Conservation (phyloP, 53 echinoderm and acorn worm species). For the Astropecten irregularis region DNA sequence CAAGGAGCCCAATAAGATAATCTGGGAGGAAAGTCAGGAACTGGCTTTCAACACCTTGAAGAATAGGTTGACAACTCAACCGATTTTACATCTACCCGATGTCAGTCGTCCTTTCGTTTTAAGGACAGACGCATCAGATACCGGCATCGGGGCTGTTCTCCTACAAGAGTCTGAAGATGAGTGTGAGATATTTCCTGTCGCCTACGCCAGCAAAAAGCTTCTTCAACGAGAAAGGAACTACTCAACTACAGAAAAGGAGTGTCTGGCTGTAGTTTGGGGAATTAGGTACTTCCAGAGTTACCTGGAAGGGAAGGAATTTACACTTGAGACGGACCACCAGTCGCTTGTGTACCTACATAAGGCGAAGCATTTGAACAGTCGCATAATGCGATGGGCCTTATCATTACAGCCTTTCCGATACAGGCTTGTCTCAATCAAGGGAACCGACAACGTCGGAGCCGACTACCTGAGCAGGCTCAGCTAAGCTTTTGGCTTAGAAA, state of each 20-base stretch:
- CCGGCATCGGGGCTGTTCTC: too few relatives aligned
- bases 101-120: constrained; percentile 9
- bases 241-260: neutral
- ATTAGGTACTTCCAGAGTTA: constrained; percentile 7
- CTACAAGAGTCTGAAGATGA: too few relatives aligned
- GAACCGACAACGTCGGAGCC: too few relatives aligned
- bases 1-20: constrained; percentile 24
- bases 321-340: constrained; percentile 5
- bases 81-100: constrained; percentile 30
- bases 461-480: too few relatives aligned
- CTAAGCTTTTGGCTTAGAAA: too few relatives aligned
- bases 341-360: neutral
- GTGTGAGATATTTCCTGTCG: too few relatives aligned
- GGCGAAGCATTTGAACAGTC: neutral
- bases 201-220: neutral
- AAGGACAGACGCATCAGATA: constrained; percentile 31
- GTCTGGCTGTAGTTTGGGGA: constrained; percentile 39
- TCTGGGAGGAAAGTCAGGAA: constrained; percentile 3
- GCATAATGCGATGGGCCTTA: neutral
- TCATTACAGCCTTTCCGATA: neutral
- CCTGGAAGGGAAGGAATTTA: constrained; percentile 8
- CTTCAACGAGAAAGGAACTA: neutral
- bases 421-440: too few relatives aligned
- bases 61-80: neutral
- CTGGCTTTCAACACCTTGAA: constrained; percentile 13